phyloP scores from a whole-genome alignment of 2,797 vertebrate genomes.

The Aulostomus chinensis region DNA sequence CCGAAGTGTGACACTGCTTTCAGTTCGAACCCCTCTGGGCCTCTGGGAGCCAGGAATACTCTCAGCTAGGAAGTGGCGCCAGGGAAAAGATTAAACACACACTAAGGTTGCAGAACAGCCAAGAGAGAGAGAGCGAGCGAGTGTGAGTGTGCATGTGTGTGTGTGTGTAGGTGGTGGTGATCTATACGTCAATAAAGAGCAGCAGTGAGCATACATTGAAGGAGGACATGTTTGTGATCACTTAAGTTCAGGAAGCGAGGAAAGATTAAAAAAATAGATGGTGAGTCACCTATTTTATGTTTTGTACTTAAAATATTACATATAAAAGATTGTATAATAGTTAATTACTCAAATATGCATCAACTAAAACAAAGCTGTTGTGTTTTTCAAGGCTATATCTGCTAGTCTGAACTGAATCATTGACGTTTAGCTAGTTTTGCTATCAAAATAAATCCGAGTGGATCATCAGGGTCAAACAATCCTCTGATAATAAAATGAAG shows the following conservation, averaged over 20 bases:
- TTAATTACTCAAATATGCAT: not conserved
- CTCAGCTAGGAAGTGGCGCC: constrained; percentile 71
- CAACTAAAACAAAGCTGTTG: not conserved
- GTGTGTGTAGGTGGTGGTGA: constrained; percentile 11
- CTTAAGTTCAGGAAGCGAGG: constrained; percentile 10
- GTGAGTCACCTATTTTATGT: too few species aligned
- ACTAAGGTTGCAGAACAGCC: constrained; percentile 52
- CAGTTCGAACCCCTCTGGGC: constrained; percentile 61
- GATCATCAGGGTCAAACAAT: too few species aligned
- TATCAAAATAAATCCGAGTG: too few species aligned
- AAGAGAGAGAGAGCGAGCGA: constrained; percentile 36
- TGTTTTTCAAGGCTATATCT: too few species aligned
- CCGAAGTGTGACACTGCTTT: constrained; percentile 74
- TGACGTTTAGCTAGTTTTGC: too few species aligned
- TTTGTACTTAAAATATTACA: too few species aligned
- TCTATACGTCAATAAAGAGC: constrained; percentile 34
- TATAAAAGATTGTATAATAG: too few species aligned
- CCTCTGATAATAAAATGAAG: too few species aligned
- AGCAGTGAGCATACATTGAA: constrained; percentile 4
- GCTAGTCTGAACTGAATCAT: too few species aligned
- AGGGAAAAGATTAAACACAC: constrained; percentile 75
- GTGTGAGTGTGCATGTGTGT: constrained; percentile 14
- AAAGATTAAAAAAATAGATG: too few species aligned
- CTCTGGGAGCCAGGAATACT: constrained; percentile 74
- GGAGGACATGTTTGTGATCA: constrained; percentile 10